Evolutionary conservation across 2,797 vertebrate species (phyloP).

Genomic region (Mallotus villosus): DNA sequence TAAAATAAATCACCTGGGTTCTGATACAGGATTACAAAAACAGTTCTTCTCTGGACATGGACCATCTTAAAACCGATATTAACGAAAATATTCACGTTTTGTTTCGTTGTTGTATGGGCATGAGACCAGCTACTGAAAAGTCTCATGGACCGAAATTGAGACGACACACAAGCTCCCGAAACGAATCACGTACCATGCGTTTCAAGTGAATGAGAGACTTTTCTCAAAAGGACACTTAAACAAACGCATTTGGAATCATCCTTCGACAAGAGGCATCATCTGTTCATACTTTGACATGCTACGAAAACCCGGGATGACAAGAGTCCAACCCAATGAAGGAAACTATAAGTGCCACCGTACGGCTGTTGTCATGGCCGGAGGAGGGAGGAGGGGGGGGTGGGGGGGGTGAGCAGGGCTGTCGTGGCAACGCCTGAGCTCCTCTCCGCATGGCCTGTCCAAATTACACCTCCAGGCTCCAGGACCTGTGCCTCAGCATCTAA

Average conservation of each 20-base stretch:
- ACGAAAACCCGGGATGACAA: slow-evolving; percentile 30
- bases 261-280: slow-evolving; percentile 12
- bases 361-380: slow-evolving; percentile 35
- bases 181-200: not conserved
- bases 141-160: not conserved
- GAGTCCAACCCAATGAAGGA: slow-evolving; percentile 47
- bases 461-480: slow-evolving; percentile 62
- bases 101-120: not conserved
- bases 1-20: not conserved
- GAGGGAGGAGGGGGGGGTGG: slow-evolving; percentile 24
- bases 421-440: slow-evolving; percentile 20
- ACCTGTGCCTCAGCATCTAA: slow-evolving; percentile 70
- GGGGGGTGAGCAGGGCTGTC: too few relatives aligned
- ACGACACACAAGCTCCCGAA: not conserved
- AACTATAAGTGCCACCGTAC: slow-evolving; percentile 36
- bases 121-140: not conserved
- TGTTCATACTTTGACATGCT: slow-evolving; percentile 37
- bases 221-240: not conserved
- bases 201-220: not conserved
- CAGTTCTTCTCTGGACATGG: not conserved
- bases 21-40: too few relatives aligned
- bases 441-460: slow-evolving; percentile 59
- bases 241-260: not conserved
- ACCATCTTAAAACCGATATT: not conserved
- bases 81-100: not conserved